Evolutionary conservation across 2,888 invertebrate genomes (phyloP), one percentile per base, ranked within the genome.

Genomic region (Salticus scenicus): DNA sequence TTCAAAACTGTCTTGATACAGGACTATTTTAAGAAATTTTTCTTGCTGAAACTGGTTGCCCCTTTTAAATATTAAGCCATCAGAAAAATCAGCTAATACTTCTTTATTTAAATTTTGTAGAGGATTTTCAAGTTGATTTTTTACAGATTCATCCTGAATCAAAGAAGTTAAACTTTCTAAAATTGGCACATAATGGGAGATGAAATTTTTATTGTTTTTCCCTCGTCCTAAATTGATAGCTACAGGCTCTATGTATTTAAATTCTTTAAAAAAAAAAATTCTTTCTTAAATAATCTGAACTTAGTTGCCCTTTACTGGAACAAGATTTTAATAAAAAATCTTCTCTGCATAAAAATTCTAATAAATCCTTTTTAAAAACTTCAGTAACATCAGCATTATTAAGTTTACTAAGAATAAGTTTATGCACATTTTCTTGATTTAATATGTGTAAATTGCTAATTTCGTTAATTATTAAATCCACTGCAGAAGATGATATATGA

Each of bases 1-100:
- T 28, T 64, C 64, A 64, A 64, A 64, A 8, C 28, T 28, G 17
- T 64, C 64, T 64, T 64, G 28, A 64, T 64, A 64, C 1, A 64
- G 28, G 10, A 64, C 28, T 24, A 64, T 8, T n/a, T 64, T 8
- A 1, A 64, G 28, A 28, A 28, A 12, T 64, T 64, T 64, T 4
- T 28, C 20, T 27, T 64, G 5, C 0, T 64, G 24, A 64, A 64
- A 64, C 0, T 28, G 7, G 14, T 8, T 27, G 8, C 28, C 28
- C 0, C 28, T 28, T 64, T 64, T 8, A 28, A 30, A 64, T 28
- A 64, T 17, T 10, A 0, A 12, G 14, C 57, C 57, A 57, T 64
- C 28, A 14, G 27, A 10, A 30, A 64, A 64, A 64, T 64, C 64
- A 64, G n/a, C 8, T 28, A 64, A 14, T 27, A 64, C 8, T 0